Conservation (phyloP, 64 coral and sea anemone genomes). For the Montipora cactus region DNA sequence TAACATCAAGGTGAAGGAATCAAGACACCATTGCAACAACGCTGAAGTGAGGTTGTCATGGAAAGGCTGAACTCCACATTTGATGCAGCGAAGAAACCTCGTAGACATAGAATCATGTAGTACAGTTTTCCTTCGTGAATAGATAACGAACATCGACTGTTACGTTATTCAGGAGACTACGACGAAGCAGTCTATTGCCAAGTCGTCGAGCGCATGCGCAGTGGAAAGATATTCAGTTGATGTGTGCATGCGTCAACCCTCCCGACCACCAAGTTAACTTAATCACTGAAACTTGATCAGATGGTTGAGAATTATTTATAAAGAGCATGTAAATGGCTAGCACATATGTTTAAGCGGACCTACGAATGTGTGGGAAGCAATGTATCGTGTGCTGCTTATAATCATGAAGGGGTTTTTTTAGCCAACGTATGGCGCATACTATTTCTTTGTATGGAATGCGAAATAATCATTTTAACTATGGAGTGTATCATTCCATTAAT, state of each 20-base stretch:
- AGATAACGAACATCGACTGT: no score
- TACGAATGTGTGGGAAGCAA: not conserved
- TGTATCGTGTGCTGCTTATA: not conserved
- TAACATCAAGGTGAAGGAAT: not conserved
- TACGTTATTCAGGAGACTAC: not conserved
- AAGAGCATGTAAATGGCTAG: not conserved
- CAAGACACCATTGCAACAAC: no score
- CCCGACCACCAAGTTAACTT: no score
- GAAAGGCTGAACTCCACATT: no score
- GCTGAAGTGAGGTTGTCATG: no score
- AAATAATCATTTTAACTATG: not conserved
- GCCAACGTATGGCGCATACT: not conserved
- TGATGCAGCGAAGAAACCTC: no score
- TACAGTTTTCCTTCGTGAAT: no score
- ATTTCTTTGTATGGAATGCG: not conserved
- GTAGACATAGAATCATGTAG: no score
- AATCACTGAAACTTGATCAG: no score
- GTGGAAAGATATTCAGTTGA: not conserved
- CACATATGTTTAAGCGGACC: not conserved
- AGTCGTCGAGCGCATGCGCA: not conserved
- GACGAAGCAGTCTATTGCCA: not conserved
- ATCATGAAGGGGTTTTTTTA: not conserved
- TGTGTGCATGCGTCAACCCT: not conserved
- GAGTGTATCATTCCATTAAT: slow-evolving; percentile 34
- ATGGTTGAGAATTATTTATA: slow-evolving; percentile 20